phyloP scores from a whole-genome alignment of 2,797 vertebrate genomes.

The Cheirogaleus major region DNA sequence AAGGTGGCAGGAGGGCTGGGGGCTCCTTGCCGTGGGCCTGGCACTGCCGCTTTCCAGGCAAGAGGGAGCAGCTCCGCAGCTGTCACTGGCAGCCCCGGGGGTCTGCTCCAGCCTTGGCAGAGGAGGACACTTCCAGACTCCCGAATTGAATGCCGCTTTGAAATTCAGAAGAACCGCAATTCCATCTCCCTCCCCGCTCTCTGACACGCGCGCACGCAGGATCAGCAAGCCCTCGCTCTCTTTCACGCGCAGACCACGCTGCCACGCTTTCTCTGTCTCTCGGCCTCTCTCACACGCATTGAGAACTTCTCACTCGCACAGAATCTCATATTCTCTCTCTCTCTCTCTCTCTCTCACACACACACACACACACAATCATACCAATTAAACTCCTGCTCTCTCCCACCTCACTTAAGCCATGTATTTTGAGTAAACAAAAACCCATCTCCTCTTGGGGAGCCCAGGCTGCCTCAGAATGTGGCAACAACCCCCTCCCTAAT shows the following conservation, averaged over 20 bases:
- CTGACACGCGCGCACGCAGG: background rate
- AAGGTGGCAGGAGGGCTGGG: conserved; percentile 35
- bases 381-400: background rate
- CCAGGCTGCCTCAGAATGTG: too few relatives aligned
- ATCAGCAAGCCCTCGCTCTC: background rate
- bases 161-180: conserved; percentile 55
- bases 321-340: background rate
- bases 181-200: background rate
- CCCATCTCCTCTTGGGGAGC: background rate
- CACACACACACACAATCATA: background rate
- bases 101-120: conserved; percentile 68
- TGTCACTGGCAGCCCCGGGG: conserved; percentile 71
- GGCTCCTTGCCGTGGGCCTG: conserved; percentile 15
- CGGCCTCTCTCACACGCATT: background rate
- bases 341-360: background rate
- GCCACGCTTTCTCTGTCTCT: background rate
- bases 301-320: background rate
- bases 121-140: conserved; percentile 73
- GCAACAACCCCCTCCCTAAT: background rate
- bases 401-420: background rate
- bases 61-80: conserved; percentile 73
- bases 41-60: conserved; percentile 66
- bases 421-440: background rate
- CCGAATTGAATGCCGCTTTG: conserved; percentile 46
- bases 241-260: background rate